Evolutionary conservation across 1,140 invertebrate species (phyloP).

Genomic region (Sycophila sp.): DNA sequence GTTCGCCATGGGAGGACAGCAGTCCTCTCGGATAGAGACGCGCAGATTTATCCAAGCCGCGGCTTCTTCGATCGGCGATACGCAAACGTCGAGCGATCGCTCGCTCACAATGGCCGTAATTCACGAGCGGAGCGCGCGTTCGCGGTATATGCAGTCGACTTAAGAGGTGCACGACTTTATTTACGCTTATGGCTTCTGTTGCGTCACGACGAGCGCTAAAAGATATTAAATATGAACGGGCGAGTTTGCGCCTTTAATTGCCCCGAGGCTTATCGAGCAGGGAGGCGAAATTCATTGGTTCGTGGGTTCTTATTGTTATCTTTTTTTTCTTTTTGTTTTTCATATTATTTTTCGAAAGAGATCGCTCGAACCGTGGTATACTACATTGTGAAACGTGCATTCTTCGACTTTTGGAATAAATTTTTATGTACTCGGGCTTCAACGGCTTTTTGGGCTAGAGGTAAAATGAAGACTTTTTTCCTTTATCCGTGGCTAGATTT

Average conservation of each 20-base stretch:
- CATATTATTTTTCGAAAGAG: too few relatives aligned
- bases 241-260: constrained; percentile 20
- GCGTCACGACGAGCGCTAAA: background rate
- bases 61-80: background rate
- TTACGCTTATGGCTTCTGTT: constrained; percentile 18
- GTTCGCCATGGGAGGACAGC: too few relatives aligned
- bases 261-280: background rate
- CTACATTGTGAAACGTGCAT: too few relatives aligned
- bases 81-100: background rate
- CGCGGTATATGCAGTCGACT: constrained; percentile 3
- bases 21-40: too few relatives aligned
- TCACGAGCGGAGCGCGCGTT: background rate
- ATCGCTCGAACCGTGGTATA: too few relatives aligned
- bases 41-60: background rate
- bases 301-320: background rate
- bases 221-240: background rate
- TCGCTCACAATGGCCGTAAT: constrained; percentile 17
- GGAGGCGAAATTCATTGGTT: background rate
- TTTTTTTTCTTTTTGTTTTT: too few relatives aligned
- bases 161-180: constrained; percentile 5
- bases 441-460: too few relatives aligned
- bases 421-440: too few relatives aligned
- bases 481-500: too few relatives aligned
- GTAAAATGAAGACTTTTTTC: too few relatives aligned
- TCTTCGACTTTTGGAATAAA: too few relatives aligned